Conservation (phyloP, 2,113 vertebrate genomes). For the Marmota monax region DNA sequence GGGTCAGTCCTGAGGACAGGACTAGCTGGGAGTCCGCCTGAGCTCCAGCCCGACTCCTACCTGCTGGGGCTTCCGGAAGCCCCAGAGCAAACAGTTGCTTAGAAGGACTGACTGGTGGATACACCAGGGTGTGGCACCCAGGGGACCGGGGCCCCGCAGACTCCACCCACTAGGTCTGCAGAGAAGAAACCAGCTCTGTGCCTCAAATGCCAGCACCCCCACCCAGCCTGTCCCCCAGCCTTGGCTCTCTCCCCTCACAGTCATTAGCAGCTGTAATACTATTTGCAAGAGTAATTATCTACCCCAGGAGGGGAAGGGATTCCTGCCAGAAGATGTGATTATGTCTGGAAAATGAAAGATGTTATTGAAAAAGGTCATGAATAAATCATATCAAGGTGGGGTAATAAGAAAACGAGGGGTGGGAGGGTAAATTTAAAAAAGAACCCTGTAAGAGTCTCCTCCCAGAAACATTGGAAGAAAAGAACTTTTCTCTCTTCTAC, state of each 20-base stretch:
- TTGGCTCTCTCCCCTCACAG: constrained; percentile 53
- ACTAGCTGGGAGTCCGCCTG: neutral
- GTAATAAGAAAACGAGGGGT: neutral
- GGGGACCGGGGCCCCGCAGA: neutral
- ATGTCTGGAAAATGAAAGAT: constrained; percentile 82
- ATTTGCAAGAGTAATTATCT: constrained; percentile 92
- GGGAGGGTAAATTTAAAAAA: neutral
- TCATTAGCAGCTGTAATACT: constrained; percentile 83
- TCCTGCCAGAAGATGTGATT: constrained; percentile 84
- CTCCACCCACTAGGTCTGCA: neutral
- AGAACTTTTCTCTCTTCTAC: neutral
- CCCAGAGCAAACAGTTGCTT: neutral
- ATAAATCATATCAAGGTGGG: constrained; percentile 82
- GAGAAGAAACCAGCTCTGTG: neutral
- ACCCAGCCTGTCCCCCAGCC: constrained; percentile 58
- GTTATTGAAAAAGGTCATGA: constrained; percentile 77
- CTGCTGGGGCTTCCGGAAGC: neutral
- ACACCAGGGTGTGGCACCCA: too few species aligned
- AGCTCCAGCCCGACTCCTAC: neutral
- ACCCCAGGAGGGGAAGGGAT: constrained; percentile 88
- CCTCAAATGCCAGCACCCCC: neutral
- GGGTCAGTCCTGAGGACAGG: neutral
- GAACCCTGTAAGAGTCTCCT: neutral
- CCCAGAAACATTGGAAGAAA: neutral
- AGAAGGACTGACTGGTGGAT: neutral